Evolutionary conservation across 2,888 invertebrate genomes (phyloP).

Genomic region (Eumerus sabulonum): DNA sequence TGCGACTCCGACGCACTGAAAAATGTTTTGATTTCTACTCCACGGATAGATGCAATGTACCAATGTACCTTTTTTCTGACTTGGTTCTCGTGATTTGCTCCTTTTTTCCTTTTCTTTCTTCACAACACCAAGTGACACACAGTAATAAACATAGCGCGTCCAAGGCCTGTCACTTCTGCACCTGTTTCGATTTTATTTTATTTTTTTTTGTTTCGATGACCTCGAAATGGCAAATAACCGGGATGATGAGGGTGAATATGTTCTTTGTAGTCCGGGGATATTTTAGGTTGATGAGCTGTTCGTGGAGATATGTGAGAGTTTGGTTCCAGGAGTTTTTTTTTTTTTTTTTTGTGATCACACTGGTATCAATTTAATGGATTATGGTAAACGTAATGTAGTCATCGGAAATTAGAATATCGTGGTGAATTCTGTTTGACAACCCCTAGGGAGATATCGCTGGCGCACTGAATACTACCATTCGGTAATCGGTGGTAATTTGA

Average conservation of each 20-base stretch:
- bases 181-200: constrained; percentile 61
- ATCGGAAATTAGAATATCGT: too few relatives aligned
- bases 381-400: too few relatives aligned
- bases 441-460: too few relatives aligned
- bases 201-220: too few relatives aligned
- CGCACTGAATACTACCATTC: too few relatives aligned
- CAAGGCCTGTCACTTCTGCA: constrained; percentile 50
- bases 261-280: constrained; percentile 20
- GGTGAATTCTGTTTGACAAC: too few relatives aligned
- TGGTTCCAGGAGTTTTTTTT: too few relatives aligned
- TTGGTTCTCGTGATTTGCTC: too few relatives aligned
- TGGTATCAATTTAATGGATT: too few relatives aligned
- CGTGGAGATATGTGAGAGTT: constrained; percentile 4
- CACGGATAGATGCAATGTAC: not conserved
- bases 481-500: too few relatives aligned
- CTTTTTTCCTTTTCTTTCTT: constrained; percentile 26
- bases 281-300: not conserved
- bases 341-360: too few relatives aligned
- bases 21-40: constrained; percentile 10
- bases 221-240: constrained; percentile 43
- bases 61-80: too few relatives aligned
- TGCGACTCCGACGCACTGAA: not conserved
- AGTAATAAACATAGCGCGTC: constrained; percentile 36
- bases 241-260: constrained; percentile 15
- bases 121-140: constrained; percentile 55